Conservation (phyloP, 2,113 vertebrate genomes). For the Sebastes schlegelii region DNA sequence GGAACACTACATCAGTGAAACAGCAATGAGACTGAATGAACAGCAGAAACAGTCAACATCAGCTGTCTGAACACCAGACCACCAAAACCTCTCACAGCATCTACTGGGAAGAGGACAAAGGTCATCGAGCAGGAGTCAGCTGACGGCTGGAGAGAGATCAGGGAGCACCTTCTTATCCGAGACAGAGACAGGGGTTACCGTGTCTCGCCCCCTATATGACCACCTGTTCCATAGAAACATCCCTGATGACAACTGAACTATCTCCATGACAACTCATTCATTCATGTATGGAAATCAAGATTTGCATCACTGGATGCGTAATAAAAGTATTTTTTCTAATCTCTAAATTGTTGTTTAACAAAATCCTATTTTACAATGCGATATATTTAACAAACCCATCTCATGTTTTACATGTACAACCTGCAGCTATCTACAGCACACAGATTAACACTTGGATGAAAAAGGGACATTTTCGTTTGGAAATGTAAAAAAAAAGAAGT, state of each 20-base stretch:
- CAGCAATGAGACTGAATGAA: background rate
- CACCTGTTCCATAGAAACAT: background rate
- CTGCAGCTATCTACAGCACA: background rate
- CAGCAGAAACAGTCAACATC: background rate
- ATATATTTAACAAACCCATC: background rate
- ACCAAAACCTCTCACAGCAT: background rate
- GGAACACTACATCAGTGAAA: background rate
- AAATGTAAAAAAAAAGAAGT: background rate
- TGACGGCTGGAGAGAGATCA: background rate
- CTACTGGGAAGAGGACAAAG: background rate
- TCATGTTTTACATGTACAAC: background rate
- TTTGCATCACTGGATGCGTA: background rate
- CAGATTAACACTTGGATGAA: background rate
- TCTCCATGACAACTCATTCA: background rate
- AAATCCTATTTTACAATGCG: background rate
- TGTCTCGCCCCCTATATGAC: background rate
- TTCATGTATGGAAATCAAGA: background rate
- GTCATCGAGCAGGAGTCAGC: background rate
- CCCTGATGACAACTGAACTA: background rate
- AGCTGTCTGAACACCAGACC: background rate
- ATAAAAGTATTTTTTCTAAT: background rate
- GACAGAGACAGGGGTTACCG: background rate
- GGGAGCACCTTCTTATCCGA: background rate
- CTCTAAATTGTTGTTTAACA: too few species aligned
- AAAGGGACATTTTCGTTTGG: background rate